Evolutionary conservation across 1,140 invertebrate genomes (phyloP).

Genomic region (Conus ventricosus): DNA sequence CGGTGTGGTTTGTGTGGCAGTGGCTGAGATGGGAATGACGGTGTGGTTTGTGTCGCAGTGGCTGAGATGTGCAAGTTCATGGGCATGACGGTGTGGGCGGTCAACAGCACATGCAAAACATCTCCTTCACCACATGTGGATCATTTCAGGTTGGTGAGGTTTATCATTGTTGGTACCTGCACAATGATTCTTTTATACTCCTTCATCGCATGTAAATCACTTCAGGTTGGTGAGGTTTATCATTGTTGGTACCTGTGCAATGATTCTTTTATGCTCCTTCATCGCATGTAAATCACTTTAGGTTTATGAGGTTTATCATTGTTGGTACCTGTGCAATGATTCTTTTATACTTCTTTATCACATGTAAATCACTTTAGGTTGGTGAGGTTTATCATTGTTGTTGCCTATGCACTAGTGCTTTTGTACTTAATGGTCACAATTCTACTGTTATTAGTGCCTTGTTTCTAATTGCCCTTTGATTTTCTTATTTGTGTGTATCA

Average conservation of each 20-base stretch:
- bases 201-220: constrained; percentile 2
- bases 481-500: no score
- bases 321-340: no score
- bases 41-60: constrained; percentile 29
- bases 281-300: constrained; percentile 17
- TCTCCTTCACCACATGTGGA: background rate
- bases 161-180: no score
- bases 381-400: background rate
- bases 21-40: no score
- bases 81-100: constrained; percentile 44
- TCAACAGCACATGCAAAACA: constrained; percentile 26
- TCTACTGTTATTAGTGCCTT: no score
- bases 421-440: no score
- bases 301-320: background rate
- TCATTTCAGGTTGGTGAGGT: constrained; percentile 22
- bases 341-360: background rate
- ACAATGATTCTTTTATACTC: background rate
- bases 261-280: background rate
- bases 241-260: no score
- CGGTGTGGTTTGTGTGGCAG: no score
- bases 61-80: constrained; percentile 38
- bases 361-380: constrained; percentile 25
- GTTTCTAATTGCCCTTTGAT: no score
- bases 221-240: constrained; percentile 12
- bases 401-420: no score